Conservation (phyloP, 2,797 vertebrate species). For the Fistularia commersonii region DNA sequence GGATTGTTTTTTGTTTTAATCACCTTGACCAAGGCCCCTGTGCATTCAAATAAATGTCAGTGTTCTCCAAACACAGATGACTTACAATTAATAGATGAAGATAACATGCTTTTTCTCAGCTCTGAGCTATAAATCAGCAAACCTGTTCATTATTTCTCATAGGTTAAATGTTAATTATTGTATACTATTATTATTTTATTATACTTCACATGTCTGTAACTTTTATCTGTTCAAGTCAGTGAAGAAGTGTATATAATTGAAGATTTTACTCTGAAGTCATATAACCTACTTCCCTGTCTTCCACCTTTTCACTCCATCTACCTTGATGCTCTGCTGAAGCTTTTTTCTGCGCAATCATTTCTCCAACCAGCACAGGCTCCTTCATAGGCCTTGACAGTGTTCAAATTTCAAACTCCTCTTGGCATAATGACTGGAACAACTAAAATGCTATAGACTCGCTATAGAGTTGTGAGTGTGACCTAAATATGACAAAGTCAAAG, state of each 20-base stretch:
- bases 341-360: conserved; percentile 61
- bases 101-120: no score
- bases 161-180: no score
- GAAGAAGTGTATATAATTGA: not conserved
- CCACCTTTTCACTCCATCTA: conserved; percentile 19
- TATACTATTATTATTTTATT: no score
- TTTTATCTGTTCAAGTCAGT: no score
- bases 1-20: no score
- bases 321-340: conserved; percentile 48
- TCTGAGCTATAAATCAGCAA: no score
- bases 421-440: conserved; percentile 41
- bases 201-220: no score
- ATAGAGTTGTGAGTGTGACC: conserved; percentile 45
- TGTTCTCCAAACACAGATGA: no score
- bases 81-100: no score
- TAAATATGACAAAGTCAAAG: conserved; percentile 47
- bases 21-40: no score
- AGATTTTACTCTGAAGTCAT: conserved; percentile 48
- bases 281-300: not conserved
- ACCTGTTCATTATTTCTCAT: no score
- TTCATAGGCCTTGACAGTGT: conserved; percentile 46
- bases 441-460: conserved; percentile 32
- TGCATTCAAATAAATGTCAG: no score
- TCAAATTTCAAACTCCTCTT: conserved; percentile 57
- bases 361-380: conserved; percentile 52